These are phyloP conservation scores for Petrocephalus sullivani DNA, from an alignment of 2,797 vertebrate genomes.

Conservation along the genomic window DNA sequence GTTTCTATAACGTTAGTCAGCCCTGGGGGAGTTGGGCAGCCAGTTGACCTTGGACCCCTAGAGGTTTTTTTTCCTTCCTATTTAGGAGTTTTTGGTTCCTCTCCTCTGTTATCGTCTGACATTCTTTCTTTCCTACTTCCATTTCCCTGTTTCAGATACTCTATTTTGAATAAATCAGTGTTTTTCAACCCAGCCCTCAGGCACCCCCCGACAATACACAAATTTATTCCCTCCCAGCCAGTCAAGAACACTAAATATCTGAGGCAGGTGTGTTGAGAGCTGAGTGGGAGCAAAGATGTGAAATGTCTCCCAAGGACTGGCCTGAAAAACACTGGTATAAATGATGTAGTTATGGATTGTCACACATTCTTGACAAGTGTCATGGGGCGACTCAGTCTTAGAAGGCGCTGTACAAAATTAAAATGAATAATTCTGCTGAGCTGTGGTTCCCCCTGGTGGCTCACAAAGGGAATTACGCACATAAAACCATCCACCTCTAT, in stretches of 20 bases:
- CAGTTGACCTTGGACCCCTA: not conserved
- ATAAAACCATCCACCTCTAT: not conserved
- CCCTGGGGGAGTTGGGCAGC: not conserved
- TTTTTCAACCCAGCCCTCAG: not conserved
- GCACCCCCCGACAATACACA: not conserved
- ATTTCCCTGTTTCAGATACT: not conserved
- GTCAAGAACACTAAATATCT: not conserved
- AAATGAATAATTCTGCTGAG: not conserved
- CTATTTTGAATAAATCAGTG: not conserved
- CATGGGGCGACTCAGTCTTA: not conserved
- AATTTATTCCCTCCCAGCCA: not conserved
- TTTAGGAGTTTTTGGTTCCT: not conserved
- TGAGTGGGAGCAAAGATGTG: not conserved
- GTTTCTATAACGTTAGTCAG: not conserved
- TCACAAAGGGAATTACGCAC: not conserved
- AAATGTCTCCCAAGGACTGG: not conserved
- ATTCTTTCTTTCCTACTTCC: not conserved
- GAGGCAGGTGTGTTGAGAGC: not conserved
- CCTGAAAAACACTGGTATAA: not conserved
- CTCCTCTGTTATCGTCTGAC: not conserved
- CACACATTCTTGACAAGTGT: not conserved
- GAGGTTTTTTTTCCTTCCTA: not conserved
- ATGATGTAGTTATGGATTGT: not conserved
- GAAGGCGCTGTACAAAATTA: not conserved
- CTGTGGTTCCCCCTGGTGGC: slow-evolving; percentile 18